Evolutionary conservation across 2,888 invertebrate species (phyloP), one percentile per base, ranked within the genome.

Genomic region (Belgica antarctica): DNA sequence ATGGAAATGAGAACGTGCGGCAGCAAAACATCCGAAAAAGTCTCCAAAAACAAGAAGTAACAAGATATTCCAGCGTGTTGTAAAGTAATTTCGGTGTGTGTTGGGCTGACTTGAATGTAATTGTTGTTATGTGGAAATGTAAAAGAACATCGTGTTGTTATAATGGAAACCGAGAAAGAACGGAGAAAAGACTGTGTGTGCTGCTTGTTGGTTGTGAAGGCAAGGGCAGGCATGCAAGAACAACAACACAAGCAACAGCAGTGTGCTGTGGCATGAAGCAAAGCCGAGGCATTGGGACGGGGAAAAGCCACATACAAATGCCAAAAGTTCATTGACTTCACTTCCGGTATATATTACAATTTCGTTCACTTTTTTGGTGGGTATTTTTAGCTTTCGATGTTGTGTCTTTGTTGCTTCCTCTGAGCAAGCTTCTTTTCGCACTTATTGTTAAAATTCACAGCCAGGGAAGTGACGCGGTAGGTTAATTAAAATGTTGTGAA

Each of bases 271-370:
- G 52, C 52, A 63, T 63, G 24, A 63, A 63, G 36, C 65, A 65
- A 65, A 19, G 24, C 46, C 17, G 41, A 41, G 15, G 65, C 65
- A 66, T 47, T 66, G 65, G 47, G 65, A 66, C 65, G 65, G 65
- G n/a, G 68, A 69, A 69, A 19, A 69, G 52, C 2, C 19, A 52
- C 52, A 36, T 17, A 62, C 22, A 34, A 62, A 62, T 62, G 61
- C 70, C 61, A 61, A 70, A 61, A 61, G 70, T 70, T 70, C 70
- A 70, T 70, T 70, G 70, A 70, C 70, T 70, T 70, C 61, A 61
- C 61, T 70, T 70, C 70, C 70, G 70, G 70, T 70, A 61, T 70
- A 41, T 61, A 61, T 70, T 70, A 70, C 70, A 61, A 31, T 57
- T 68, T 27, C 25, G 7, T 36, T 36, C 10, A 47, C 19, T 57